Conservation (phyloP, 1,140 invertebrate genomes). For the Hyposmocoma kahamanoa region DNA sequence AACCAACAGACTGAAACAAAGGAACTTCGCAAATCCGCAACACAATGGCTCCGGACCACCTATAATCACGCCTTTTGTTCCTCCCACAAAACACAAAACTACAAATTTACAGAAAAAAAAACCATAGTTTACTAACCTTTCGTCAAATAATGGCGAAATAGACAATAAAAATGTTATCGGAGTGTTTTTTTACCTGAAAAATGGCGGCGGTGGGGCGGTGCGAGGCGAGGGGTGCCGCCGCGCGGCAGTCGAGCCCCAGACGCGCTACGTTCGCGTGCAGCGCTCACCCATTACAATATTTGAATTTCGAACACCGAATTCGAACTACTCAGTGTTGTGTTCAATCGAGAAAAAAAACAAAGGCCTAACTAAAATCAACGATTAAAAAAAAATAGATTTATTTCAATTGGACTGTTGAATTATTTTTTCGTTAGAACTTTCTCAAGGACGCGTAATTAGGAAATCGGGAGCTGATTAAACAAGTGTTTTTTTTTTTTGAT, state of each 20-base stretch:
- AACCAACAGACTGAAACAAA: slow-evolving; percentile 22
- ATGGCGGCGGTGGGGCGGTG: slow-evolving; percentile 35
- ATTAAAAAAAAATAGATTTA: slow-evolving; percentile 19
- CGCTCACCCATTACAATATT: slow-evolving; percentile 15
- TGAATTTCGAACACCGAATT: slow-evolving; percentile 19
- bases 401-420: neutral
- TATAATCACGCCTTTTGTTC: slow-evolving; percentile 20
- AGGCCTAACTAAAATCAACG: slow-evolving; percentile 50
- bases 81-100: slow-evolving; percentile 17
- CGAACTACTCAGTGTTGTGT: slow-evolving; percentile 16
- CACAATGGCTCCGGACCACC: slow-evolving; percentile 28
- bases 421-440: neutral
- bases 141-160: too few relatives aligned
- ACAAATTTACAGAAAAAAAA: slow-evolving; percentile 13
- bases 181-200: slow-evolving; percentile 47
- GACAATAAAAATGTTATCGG: slow-evolving; percentile 31
- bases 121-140: too few relatives aligned
- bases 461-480: slow-evolving; percentile 28
- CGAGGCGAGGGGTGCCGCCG: slow-evolving; percentile 33
- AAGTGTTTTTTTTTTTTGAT: slow-evolving; percentile 45
- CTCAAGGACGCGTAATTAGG: slow-evolving; percentile 42
- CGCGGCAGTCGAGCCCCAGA: slow-evolving; percentile 46
- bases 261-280: slow-evolving; percentile 31
- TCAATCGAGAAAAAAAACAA: slow-evolving; percentile 7
- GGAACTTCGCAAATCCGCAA: neutral